phyloP scores from a whole-genome alignment of 2,113 vertebrate genomes.

The Leptodactylus fuscus region DNA sequence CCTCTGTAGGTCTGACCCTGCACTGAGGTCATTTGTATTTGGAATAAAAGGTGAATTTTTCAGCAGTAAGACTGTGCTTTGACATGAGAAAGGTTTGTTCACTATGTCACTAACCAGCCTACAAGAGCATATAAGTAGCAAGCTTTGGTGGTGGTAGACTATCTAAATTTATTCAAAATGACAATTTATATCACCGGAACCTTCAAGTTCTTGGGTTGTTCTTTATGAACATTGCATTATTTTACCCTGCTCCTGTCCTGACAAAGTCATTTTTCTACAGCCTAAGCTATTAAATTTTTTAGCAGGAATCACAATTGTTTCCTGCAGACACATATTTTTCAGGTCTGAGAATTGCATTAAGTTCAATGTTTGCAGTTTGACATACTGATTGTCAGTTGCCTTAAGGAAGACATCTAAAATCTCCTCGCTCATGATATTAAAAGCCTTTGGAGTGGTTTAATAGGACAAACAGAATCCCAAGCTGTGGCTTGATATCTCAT shows the following conservation, averaged over 20 bases:
- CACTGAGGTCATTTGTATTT: no score
- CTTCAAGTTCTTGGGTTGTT: background rate
- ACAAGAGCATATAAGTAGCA: no score
- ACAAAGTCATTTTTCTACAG: slow-evolving; percentile 18
- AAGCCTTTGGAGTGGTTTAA: slow-evolving; percentile 60
- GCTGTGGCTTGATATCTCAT: slow-evolving; percentile 57
- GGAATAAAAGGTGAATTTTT: no score
- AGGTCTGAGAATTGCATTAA: slow-evolving; percentile 39
- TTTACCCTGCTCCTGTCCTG: background rate
- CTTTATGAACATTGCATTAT: background rate
- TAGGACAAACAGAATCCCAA: slow-evolving; percentile 51
- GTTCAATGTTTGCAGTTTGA: slow-evolving; percentile 37
- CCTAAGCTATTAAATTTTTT: slow-evolving; percentile 2
- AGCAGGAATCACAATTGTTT: slow-evolving; percentile 26
- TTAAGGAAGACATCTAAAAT: slow-evolving; percentile 51
- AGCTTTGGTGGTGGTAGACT: no score
- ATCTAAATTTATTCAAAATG: background rate
- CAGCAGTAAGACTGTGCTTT: no score
- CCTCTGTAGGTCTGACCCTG: no score
- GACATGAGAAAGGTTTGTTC: no score
- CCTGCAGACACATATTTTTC: slow-evolving; percentile 18
- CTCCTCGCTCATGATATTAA: slow-evolving; percentile 27
- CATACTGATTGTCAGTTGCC: slow-evolving; percentile 60
- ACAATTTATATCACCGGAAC: no score
- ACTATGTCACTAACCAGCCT: no score